phyloP scores from a whole-genome alignment of 2,113 vertebrate species.

The Ptilorrhoa leucosticta region DNA sequence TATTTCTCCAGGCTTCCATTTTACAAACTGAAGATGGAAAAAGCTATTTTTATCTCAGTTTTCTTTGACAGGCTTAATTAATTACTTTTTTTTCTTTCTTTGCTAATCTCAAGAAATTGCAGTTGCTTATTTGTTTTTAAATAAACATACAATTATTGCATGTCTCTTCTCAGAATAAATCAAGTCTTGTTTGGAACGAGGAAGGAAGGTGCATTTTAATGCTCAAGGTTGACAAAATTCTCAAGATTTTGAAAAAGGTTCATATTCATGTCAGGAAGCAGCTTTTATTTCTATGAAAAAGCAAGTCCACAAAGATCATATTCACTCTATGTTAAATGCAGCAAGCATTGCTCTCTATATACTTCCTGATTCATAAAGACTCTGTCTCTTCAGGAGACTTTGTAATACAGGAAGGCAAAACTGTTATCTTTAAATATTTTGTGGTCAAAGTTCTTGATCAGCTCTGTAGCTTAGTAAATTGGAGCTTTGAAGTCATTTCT shows the following conservation, averaged over 20 bases:
- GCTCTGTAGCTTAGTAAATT: not conserved
- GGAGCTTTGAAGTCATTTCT: not conserved
- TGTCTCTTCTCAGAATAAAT: not conserved
- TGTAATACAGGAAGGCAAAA: not conserved
- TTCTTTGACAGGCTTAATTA: not conserved
- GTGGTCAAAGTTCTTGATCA: not conserved
- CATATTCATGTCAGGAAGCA: not conserved
- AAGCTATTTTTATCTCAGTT: not conserved
- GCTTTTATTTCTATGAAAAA: not conserved
- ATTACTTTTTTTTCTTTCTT: not conserved
- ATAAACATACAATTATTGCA: not conserved
- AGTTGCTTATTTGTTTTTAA: not conserved
- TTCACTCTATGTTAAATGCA: not conserved
- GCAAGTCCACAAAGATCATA: fast-evolving
- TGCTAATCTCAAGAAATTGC: not conserved
- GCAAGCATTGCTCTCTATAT: not conserved
- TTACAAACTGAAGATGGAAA: conserved; percentile 7
- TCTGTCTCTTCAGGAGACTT: not conserved
- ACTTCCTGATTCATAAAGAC: not conserved
- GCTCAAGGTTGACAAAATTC: not conserved
- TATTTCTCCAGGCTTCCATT: conserved; percentile 8
- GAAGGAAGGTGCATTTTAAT: not conserved
- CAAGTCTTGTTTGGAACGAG: not conserved
- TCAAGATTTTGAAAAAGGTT: not conserved
- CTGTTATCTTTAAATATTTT: not conserved